A percentile compares a stretch with the other conserved stretches of the same genome.
These are phyloP conservation scores for Alligator mississippiensis DNA, from an alignment of 2,113 vertebrate genomes.

Conservation along the genomic window DNA sequence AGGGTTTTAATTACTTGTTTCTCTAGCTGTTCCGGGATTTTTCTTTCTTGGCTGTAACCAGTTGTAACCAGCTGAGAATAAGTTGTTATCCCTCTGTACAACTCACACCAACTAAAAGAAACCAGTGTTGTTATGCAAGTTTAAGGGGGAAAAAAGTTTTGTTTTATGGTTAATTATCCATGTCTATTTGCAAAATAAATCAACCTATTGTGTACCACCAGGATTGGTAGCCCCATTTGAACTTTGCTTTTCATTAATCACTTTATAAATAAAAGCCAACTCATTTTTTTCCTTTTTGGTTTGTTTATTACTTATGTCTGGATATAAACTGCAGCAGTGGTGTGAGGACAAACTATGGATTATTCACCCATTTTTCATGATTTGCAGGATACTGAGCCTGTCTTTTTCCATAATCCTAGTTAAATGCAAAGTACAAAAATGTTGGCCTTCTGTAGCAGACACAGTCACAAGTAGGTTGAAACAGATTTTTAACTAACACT, in stretches of 20 bases:
- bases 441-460: slow-evolving; percentile 61
- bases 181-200: slow-evolving; percentile 81
- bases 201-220: slow-evolving; percentile 77
- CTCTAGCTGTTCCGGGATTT: slow-evolving; percentile 45
- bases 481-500: background rate
- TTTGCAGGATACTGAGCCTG: slow-evolving; percentile 65
- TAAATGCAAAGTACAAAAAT: slow-evolving; percentile 65
- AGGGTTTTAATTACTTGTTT: slow-evolving; percentile 13
- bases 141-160: slow-evolving; percentile 63
- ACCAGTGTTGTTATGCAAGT: slow-evolving; percentile 67
- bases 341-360: slow-evolving; percentile 60
- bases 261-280: slow-evolving; percentile 76
- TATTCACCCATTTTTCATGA: slow-evolving; percentile 64
- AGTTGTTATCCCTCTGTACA: slow-evolving; percentile 71
- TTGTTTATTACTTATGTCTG: slow-evolving; percentile 65
- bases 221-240: slow-evolving; percentile 78
- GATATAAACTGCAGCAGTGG: slow-evolving; percentile 60
- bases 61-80: slow-evolving; percentile 70
- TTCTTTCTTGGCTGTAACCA: slow-evolving; percentile 68
- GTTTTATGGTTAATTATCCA: slow-evolving; percentile 82
- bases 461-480: slow-evolving; percentile 53
- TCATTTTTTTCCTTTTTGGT: slow-evolving; percentile 31
- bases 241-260: slow-evolving; percentile 79
- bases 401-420: slow-evolving; percentile 64
- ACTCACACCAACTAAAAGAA: slow-evolving; percentile 71